Evolutionary conservation across 2,888 invertebrate genomes (phyloP), one percentile per base, ranked within the genome.

Genomic region (Silvanus unidentatus): DNA sequence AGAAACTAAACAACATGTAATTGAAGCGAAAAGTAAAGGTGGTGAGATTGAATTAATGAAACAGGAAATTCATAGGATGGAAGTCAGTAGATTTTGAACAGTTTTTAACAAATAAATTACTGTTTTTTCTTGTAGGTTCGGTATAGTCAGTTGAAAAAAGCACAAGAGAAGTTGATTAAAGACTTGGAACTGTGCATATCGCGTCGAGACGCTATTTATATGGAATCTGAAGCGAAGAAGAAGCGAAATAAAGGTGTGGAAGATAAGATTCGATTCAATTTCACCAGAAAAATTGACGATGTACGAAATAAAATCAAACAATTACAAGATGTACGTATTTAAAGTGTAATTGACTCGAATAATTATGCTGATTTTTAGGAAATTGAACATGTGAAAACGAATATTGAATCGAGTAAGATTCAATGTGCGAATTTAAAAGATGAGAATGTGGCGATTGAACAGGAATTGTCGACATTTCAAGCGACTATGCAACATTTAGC

Each of bases 21-120:
- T 80, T 42, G 75, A 79, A 28, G 86, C 87, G 44, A 76, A 78
- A 44, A 76, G 79, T 0, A 71, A 76, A 1, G 79, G 75, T 3
- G 86, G 89, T 1, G 89, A 89, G 66, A 77, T 88, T 13, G 82
- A 81, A 0, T 76, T 76, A 27, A 89, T 90, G 88, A 84, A 78
- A 63, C 76, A 75, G 30, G 90, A 91, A 74, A 89, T 91, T 60
- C 89, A 89, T 58, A 77, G 85, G 54, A 90, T 90, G 90, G 81
- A 86, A 70, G 86, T 88, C 65, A 72, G 62, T 44, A 55, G 54
- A 35, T 12, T 8, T 40, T 4, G 8, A 27, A 10, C 11, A 37
- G 41, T 42, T 27, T 9, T 28, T 22, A 4, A 28, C 15, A 12
- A 13, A 43, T 30, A 11, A 27, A 37, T 11, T 35, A 1, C n/a